These are phyloP conservation scores for Aphelenchoides fujianensis DNA, from an alignment of 1,140 invertebrate genomes.

Conservation along the genomic window DNA sequence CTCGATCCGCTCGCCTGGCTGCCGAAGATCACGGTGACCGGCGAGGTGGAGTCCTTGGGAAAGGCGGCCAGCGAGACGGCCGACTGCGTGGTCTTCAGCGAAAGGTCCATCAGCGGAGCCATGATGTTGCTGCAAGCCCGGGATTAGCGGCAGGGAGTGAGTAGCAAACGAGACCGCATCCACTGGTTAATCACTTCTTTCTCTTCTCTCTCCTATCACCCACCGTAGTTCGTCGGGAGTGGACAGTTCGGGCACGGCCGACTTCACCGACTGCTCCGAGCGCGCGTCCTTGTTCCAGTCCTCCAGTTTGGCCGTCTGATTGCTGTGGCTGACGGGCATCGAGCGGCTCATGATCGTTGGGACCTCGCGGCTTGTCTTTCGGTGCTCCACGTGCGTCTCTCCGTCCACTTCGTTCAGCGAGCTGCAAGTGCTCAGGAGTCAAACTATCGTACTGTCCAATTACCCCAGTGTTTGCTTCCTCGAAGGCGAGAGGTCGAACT, in stretches of 20 bases:
- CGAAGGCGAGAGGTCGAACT: background rate
- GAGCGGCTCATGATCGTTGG: background rate
- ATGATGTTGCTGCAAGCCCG: slow-evolving; percentile 37
- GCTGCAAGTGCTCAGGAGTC: slow-evolving; percentile 21
- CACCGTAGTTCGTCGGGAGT: slow-evolving; percentile 44
- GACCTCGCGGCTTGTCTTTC: background rate
- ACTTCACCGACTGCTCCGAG: background rate
- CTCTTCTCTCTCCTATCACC: slow-evolving; percentile 11
- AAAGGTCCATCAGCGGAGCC: slow-evolving; percentile 24
- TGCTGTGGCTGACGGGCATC: background rate
- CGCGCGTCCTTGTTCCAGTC: background rate
- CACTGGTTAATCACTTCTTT: no score
- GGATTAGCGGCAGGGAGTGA: slow-evolving; percentile 20
- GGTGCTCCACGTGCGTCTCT: background rate
- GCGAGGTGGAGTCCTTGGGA: slow-evolving; percentile 35
- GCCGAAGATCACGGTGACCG: slow-evolving; percentile 35
- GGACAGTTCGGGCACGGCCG: slow-evolving; percentile 21
- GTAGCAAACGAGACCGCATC: background rate
- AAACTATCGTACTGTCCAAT: slow-evolving; percentile 3
- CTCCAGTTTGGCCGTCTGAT: background rate
- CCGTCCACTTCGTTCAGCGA: slow-evolving; percentile 36
- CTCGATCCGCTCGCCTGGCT: slow-evolving; percentile 28
- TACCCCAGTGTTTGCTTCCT: background rate
- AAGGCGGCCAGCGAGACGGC: slow-evolving; percentile 43
- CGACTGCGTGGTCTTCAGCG: slow-evolving; percentile 11